Evolutionary conservation across 2,888 invertebrate species (phyloP).

Genomic region (Punctoribates punctum): DNA sequence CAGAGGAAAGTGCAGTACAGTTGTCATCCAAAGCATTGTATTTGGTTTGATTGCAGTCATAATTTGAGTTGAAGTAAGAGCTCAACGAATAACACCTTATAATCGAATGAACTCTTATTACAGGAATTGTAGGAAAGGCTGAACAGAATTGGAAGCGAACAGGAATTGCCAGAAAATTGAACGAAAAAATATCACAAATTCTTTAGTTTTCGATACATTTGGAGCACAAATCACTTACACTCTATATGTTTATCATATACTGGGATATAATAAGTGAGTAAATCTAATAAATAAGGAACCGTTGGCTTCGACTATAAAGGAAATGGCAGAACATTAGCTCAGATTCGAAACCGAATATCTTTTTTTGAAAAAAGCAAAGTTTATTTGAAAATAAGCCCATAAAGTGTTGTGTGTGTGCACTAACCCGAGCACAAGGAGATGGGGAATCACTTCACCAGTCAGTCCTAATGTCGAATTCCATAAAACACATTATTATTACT

Average conservation of each 20-base stretch:
- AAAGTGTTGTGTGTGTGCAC: background rate
- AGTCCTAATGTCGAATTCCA: background rate
- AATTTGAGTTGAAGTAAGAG: background rate
- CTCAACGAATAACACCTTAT: constrained; percentile 10
- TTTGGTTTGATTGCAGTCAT: constrained; percentile 22
- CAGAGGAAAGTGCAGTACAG: background rate
- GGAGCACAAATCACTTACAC: constrained; percentile 12
- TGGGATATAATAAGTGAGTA: constrained; percentile 29
- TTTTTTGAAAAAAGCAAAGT: constrained; percentile 3
- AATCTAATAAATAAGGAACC: constrained; percentile 30
- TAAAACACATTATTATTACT: constrained; percentile 31
- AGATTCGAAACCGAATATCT: constrained; percentile 1
- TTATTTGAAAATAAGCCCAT: background rate
- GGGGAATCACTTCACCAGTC: background rate
- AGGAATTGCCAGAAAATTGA: no score
- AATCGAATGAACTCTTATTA: background rate
- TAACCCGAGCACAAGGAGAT: background rate
- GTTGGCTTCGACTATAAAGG: constrained; percentile 17
- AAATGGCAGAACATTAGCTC: constrained; percentile 29
- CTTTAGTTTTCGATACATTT: background rate
- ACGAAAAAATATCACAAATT: constrained; percentile 20
- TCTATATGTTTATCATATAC: constrained; percentile 28
- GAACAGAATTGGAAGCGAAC: background rate
- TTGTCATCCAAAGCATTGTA: background rate
- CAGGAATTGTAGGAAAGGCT: background rate